Base-by-base conservation (phyloP, 1,140 invertebrate species). In the Scylla paramamosain region DNA sequence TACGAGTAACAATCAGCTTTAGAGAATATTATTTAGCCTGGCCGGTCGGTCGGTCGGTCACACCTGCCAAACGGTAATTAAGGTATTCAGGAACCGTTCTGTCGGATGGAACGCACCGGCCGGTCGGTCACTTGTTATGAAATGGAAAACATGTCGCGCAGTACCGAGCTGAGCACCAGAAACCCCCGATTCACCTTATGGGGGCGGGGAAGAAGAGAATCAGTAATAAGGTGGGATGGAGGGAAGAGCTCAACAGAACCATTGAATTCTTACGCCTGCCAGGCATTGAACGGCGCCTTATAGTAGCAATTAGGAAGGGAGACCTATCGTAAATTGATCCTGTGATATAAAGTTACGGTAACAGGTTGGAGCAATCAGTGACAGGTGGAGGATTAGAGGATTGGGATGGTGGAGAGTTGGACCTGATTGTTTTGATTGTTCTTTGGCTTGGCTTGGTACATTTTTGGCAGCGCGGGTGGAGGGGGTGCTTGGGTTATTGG, bases 41-140 rank as follows among this genome's bases (percentile, higher is more conserved):
- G 20, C 25, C 52, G 52, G 10, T 12, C 52, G 52, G 10, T 20
- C 67, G n/a, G 67, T 77, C 20, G 67, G 67, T 77, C 67, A 77
- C 67, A n/a, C 67, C 67, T 77, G 67, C 67, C 67, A 77, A 77
- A 77, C 67, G 12, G 67, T 77, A 77, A 77, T 77, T n/a, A 77
- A 77, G 67, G 67, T n/a, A 77, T 77, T 77, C 67, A n/a, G 20
- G 67, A 77, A n/a, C 6, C 67, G 25, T n/a, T 77, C n/a, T 77
- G 67, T 7, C 67, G 16, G 12, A 77, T 77, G 67, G 67, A n/a
- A 7, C 67, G 12, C 4, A 25, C 10, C n/a, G 1, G 39, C 39
- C 39, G 39, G 39, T 39, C 39, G 20, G 20, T 77, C 67, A 77
- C 67, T 20, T 77, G 67, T 77, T 77, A 77, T 77, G 67, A 77